A percentile compares a stretch with the other conserved stretches of the same genome.
Conservation (phyloP, 2,113 vertebrate genomes). For the Ibidorhyncha struthersii region DNA sequence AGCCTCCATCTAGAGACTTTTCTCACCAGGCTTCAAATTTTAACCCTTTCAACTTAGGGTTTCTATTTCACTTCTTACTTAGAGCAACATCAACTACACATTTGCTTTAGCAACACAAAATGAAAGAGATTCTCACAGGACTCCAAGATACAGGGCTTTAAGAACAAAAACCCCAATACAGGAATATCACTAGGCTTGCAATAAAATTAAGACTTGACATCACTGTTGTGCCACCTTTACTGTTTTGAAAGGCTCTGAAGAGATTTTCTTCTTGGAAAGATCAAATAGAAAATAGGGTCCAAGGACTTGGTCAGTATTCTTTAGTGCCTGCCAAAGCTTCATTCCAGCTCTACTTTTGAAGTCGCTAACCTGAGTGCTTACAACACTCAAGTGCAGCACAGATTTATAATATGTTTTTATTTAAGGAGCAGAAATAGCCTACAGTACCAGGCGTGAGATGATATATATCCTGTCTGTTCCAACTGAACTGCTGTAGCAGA, state of each 20-base stretch:
- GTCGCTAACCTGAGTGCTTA: conserved; percentile 29
- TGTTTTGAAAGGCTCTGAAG: neutral
- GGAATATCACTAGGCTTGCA: neutral
- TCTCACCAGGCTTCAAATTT: neutral
- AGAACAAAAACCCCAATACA: neutral
- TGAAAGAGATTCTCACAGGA: neutral
- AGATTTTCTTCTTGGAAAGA: conserved; percentile 22
- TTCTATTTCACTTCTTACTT: neutral
- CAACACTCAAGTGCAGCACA: conserved; percentile 29
- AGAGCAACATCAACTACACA: neutral
- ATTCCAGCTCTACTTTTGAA: conserved; percentile 36
- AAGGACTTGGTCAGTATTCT: conserved; percentile 8
- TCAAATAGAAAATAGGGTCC: conserved; percentile 21
- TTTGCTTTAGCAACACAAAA: neutral
- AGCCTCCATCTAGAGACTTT: neutral
- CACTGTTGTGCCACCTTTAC: neutral
- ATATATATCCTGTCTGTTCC: conserved; percentile 49
- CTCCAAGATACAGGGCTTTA: neutral
- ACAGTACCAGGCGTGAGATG: neutral
- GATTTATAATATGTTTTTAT: conserved; percentile 66
- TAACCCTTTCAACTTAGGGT: neutral
- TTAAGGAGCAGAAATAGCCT: conserved; percentile 54
- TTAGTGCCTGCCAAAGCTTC: conserved; percentile 22
- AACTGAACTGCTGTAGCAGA: conserved; percentile 25
- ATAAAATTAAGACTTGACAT: conserved; percentile 27